These are phyloP conservation scores for Bettongia penicillata DNA, from an alignment of 2,113 vertebrate genomes.

Conservation along the genomic window DNA sequence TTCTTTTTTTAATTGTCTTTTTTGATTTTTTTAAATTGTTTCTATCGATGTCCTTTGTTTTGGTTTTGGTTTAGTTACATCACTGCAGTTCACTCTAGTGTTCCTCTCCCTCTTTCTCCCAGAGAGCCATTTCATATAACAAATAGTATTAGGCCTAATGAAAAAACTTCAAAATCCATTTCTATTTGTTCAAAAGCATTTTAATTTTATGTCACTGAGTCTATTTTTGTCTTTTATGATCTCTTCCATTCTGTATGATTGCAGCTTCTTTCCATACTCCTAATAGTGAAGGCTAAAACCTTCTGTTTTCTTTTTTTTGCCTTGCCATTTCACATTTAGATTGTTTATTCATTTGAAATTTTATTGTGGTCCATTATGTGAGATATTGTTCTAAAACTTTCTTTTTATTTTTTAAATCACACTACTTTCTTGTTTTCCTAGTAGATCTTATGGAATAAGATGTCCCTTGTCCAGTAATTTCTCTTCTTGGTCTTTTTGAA, in stretches of 20 bases:
- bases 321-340: background rate
- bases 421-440: background rate
- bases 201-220: background rate
- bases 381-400: background rate
- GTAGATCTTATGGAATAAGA: background rate
- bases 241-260: background rate
- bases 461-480: background rate
- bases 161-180: background rate
- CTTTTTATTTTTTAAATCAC: background rate
- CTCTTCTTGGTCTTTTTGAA: background rate
- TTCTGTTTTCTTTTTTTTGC: background rate
- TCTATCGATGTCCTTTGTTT: background rate
- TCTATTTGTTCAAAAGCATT: background rate
- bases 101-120: background rate
- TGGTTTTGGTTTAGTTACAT: background rate
- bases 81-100: background rate
- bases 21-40: background rate
- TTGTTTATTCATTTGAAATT: background rate
- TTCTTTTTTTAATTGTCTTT: background rate
- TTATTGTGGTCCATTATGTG: background rate
- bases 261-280: background rate
- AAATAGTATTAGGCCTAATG: background rate
- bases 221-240: background rate
- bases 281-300: background rate
- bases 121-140: background rate